phyloP scores from a whole-genome alignment of 2,113 vertebrate genomes.

The Oreochromis spilurus region DNA sequence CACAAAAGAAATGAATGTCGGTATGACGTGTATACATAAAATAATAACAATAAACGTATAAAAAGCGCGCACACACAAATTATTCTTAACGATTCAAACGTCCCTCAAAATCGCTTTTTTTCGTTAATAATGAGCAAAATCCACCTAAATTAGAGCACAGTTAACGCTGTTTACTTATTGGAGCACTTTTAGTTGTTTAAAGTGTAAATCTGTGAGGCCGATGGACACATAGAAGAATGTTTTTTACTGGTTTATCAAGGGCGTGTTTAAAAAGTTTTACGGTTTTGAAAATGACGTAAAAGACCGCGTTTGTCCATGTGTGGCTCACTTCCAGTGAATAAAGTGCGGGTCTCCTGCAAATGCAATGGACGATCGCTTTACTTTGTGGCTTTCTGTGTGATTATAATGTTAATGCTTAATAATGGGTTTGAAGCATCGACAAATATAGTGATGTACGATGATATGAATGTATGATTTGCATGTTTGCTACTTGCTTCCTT shows the following conservation, averaged over 20 bases:
- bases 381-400: neutral
- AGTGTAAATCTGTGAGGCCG: neutral
- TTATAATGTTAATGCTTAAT: neutral
- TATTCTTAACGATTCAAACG: neutral
- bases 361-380: neutral
- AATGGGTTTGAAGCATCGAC: neutral
- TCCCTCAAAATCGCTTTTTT: neutral
- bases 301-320: neutral
- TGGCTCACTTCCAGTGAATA: neutral
- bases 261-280: neutral
- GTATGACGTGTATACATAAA: neutral
- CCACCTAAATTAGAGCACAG: neutral
- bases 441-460: rapidly evolving
- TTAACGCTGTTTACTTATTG: neutral
- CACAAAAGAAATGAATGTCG: neutral
- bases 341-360: neutral
- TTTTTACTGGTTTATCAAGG: neutral
- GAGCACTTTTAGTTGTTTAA: neutral
- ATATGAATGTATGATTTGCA: neutral
- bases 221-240: neutral
- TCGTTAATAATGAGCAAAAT: neutral
- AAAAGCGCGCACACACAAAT: neutral
- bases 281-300: neutral
- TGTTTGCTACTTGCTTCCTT: neutral
- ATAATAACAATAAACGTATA: neutral